Conservation (phyloP, 1,140 invertebrate genomes). For the Acromyrmex heyeri region DNA sequence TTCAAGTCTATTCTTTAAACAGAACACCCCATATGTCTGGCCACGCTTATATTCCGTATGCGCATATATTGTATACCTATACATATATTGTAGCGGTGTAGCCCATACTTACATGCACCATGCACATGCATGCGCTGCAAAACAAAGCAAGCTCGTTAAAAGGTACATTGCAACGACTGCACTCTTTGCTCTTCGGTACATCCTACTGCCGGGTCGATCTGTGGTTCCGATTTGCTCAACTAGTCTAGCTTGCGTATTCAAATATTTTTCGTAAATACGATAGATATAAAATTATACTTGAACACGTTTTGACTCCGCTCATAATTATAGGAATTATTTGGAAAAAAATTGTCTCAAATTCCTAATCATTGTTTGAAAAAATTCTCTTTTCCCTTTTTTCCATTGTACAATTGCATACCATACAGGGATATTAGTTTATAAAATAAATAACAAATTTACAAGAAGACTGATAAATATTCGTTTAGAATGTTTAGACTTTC, state of each 20-base stretch:
- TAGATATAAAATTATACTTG: conserved; percentile 76
- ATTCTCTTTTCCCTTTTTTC: conserved; percentile 38
- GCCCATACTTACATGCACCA: conserved; percentile 78
- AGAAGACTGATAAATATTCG: neutral
- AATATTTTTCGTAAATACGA: conserved; percentile 75
- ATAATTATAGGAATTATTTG: conserved; percentile 68
- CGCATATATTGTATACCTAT: conserved; percentile 75
- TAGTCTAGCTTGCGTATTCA: conserved; percentile 63
- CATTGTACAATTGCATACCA: conserved; percentile 59
- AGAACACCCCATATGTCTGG: conserved; percentile 80
- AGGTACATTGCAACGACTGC: conserved; percentile 85
- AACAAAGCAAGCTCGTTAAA: conserved; percentile 87
- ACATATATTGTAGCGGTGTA: conserved; percentile 49
- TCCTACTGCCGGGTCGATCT: conserved; percentile 80
- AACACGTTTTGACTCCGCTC: conserved; percentile 76
- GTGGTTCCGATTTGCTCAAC: conserved; percentile 52
- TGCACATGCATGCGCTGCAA: conserved; percentile 82
- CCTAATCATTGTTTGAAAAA: conserved; percentile 69
- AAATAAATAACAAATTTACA: neutral
- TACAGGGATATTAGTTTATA: neutral
- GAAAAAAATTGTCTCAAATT: conserved; percentile 76
- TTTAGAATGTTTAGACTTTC: neutral
- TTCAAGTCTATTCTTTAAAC: conserved; percentile 32
- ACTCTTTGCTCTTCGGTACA: conserved; percentile 83
- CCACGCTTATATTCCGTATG: conserved; percentile 77